Conservation (phyloP, 2,888 invertebrate genomes). For the Drosophila yooni region DNA sequence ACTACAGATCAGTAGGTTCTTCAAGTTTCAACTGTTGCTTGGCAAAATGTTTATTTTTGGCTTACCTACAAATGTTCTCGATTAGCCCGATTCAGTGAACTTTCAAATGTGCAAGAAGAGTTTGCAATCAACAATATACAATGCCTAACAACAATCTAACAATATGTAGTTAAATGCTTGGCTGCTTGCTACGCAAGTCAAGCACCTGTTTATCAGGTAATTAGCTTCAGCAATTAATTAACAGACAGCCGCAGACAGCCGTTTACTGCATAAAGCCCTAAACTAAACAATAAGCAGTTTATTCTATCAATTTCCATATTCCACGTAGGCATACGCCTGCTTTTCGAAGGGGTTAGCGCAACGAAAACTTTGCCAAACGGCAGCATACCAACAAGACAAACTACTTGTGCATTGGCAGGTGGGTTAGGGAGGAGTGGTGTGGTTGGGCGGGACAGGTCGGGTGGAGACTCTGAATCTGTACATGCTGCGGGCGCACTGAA, state of each 20-base stretch:
- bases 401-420: slow-evolving; percentile 53
- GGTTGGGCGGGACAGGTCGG: not conserved
- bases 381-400: slow-evolving; percentile 64
- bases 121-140: not conserved
- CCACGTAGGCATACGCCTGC: slow-evolving; percentile 36
- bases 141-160: slow-evolving; percentile 1
- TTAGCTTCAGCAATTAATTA: slow-evolving; percentile 52
- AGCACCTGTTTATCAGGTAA: slow-evolving; percentile 47
- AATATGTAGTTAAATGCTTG: not conserved
- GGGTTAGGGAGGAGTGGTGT: not conserved
- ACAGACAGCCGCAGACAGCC: slow-evolving; percentile 37
- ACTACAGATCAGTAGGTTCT: not conserved
- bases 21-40: not conserved
- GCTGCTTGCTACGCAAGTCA: not conserved
- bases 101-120: not conserved
- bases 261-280: slow-evolving; percentile 31
- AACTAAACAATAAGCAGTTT: slow-evolving; percentile 48
- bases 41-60: not conserved
- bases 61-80: not conserved
- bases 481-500: slow-evolving; percentile 36
- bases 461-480: slow-evolving; percentile 11
- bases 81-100: not conserved
- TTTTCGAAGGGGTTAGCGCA: slow-evolving; percentile 49
- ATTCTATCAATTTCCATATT: slow-evolving; percentile 71
- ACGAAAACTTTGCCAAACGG: slow-evolving; percentile 41